Percentiles rank a stretch among this genome's conserved stretches.
Evolutionary conservation across 2,797 vertebrate genomes (phyloP).

Genomic region (Gastrophryne carolinensis): DNA sequence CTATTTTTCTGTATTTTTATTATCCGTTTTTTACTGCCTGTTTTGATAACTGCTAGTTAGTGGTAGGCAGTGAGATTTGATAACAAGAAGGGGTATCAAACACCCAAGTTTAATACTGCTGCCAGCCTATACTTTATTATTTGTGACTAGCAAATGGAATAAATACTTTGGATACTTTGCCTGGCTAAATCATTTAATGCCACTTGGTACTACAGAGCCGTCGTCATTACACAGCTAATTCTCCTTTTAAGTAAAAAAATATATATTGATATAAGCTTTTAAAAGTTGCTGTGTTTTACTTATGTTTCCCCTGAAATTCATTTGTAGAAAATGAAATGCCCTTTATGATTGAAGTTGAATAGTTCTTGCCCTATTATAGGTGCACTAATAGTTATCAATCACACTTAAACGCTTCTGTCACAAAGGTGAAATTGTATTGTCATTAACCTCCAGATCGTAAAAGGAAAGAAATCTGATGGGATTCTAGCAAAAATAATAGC

Average conservation of each 20-base stretch:
- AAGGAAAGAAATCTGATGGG: constrained; percentile 13
- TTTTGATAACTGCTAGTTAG: too few relatives aligned
- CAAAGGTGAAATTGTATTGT: constrained; percentile 38
- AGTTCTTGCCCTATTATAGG: constrained; percentile 22
- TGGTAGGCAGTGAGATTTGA: too few relatives aligned
- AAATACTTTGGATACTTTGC: neutral
- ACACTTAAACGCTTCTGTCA: constrained; percentile 39
- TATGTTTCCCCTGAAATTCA: constrained; percentile 30
- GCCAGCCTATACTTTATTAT: neutral
- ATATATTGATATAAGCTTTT: constrained; percentile 32
- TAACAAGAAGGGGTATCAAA: too few relatives aligned
- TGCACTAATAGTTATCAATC: constrained; percentile 32
- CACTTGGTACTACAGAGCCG: neutral
- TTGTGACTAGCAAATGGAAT: neutral
- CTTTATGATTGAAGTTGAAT: constrained; percentile 40
- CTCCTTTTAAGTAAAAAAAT: neutral
- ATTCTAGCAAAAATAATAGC: constrained; percentile 8
- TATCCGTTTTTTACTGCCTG: too few relatives aligned
- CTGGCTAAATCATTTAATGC: neutral
- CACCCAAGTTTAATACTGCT: too few relatives aligned
- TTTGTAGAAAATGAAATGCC: constrained; percentile 32
- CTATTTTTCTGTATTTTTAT: too few relatives aligned
- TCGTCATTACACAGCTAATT: constrained; percentile 21
- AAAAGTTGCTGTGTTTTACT: constrained; percentile 32
- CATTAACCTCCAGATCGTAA: constrained; percentile 42